Evolutionary conservation across 2,113 vertebrate species (phyloP).

Genomic region (Elaphurus davidianus): DNA sequence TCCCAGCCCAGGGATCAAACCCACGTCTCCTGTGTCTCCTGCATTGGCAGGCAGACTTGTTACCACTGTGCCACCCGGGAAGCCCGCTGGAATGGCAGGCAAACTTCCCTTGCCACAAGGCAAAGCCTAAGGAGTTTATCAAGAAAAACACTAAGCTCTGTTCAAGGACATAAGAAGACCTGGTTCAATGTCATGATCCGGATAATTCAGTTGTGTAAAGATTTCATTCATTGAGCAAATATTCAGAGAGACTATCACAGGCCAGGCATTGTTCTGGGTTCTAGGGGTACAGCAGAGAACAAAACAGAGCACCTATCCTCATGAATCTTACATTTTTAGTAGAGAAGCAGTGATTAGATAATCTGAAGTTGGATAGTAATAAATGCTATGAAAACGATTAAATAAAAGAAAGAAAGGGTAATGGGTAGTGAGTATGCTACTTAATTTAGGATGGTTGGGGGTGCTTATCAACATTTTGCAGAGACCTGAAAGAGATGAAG

Average conservation of each 20-base stretch:
- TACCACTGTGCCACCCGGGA: too few relatives aligned
- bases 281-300: not conserved
- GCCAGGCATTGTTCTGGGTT: not conserved
- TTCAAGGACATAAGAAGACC: not conserved
- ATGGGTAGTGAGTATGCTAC: not conserved
- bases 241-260: not conserved
- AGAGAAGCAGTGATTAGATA: not conserved
- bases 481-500: not conserved
- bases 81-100: not conserved
- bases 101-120: not conserved
- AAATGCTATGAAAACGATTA: not conserved
- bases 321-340: not conserved
- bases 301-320: not conserved
- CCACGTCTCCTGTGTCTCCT: not conserved
- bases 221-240: conserved; percentile 6
- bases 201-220: not conserved
- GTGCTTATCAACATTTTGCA: not conserved
- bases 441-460: not conserved
- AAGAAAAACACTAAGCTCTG: not conserved
- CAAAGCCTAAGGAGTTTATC: not conserved
- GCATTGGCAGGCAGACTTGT: not conserved
- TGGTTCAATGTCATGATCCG: conserved; percentile 8
- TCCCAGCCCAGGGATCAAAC: not conserved
- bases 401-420: not conserved
- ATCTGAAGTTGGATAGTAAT: not conserved